Conservation (phyloP, 2,113 vertebrate genomes). For the Larimichthys crocea region DNA sequence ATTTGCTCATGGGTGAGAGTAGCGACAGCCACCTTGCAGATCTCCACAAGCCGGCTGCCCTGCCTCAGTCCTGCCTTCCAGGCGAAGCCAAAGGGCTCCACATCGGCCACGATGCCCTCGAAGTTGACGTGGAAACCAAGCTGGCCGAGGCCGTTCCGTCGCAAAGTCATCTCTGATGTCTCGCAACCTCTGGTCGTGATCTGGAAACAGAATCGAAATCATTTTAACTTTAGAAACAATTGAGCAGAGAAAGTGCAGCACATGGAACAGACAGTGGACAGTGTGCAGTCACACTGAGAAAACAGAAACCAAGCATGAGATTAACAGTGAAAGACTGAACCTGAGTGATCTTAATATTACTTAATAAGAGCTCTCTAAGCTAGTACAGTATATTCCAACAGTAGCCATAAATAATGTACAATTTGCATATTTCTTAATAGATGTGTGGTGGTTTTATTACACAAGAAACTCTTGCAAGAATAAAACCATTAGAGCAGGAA, state of each 20-base stretch:
- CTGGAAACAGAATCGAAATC: conserved; percentile 73
- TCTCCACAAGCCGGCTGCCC: conserved; percentile 96
- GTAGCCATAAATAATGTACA: neutral
- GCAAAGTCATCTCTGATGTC: conserved; percentile 93
- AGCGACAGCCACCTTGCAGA: conserved; percentile 96
- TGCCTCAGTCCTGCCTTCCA: conserved; percentile 97
- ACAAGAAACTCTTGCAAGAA: conserved; percentile 15
- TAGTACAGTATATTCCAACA: conserved; percentile 11
- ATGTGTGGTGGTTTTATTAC: neutral
- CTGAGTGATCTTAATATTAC: conserved; percentile 7
- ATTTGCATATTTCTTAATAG: neutral
- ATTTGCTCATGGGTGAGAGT: conserved; percentile 97
- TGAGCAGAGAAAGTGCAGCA: neutral
- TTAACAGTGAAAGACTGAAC: neutral
- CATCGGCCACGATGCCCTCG: conserved; percentile 96
- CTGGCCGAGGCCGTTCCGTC: conserved; percentile 93
- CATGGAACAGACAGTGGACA: neutral
- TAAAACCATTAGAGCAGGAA: conserved; percentile 12
- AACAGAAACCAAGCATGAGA: neutral
- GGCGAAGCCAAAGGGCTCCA: conserved; percentile 96
- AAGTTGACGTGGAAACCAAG: conserved; percentile 98
- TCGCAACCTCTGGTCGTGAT: conserved; percentile 94
- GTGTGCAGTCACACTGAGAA: neutral
- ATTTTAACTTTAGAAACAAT: neutral
- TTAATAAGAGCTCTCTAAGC: conserved; percentile 14